Percentiles rank a stretch among this genome's conserved stretches.
phyloP scores from a whole-genome alignment of 2,888 invertebrate genomes.

The Portevinia maculata region DNA sequence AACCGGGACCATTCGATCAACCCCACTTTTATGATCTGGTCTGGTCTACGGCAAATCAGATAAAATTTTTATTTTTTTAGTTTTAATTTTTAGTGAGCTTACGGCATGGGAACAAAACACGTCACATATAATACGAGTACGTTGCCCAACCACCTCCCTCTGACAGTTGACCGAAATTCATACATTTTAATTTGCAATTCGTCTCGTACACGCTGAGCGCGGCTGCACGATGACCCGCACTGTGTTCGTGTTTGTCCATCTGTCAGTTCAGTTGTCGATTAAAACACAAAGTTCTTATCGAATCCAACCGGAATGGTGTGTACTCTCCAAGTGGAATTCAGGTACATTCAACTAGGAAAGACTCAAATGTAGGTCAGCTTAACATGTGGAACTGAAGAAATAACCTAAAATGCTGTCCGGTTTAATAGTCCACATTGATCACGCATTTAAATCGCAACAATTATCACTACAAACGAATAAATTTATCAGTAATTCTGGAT shows the following conservation, averaged over 20 bases:
- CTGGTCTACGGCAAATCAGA: conserved; percentile 18
- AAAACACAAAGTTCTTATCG: not conserved
- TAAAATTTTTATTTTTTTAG: not conserved
- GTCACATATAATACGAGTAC: not conserved
- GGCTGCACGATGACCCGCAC: not conserved
- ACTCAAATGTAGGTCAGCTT: conserved; percentile 15
- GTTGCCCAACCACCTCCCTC: conserved; percentile 13
- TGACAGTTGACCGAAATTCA: conserved; percentile 57
- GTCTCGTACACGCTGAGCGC: conserved; percentile 17
- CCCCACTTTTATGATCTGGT: conserved; percentile 13
- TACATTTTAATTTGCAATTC: conserved; percentile 42
- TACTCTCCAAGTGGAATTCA: conserved; percentile 43
- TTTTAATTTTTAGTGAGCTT: not conserved
- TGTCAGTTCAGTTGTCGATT: conserved; percentile 43
- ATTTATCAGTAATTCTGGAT: conserved; percentile 1
- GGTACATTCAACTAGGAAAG: not conserved
- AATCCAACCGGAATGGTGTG: conserved; percentile 40
- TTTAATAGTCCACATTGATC: conserved; percentile 36
- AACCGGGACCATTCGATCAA: conserved; percentile 6
- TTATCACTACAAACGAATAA: conserved; percentile 14
- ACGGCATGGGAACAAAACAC: not conserved
- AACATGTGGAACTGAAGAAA: conserved; percentile 1
- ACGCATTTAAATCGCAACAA: conserved; percentile 42
- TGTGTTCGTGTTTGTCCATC: conserved; percentile 34
- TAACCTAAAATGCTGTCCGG: conserved; percentile 36